A percentile compares a stretch with the other conserved stretches of the same genome.
These are phyloP conservation scores for Philopotamus ludificatus DNA, from an alignment of 1,140 invertebrate genomes.

Conservation along the genomic window DNA sequence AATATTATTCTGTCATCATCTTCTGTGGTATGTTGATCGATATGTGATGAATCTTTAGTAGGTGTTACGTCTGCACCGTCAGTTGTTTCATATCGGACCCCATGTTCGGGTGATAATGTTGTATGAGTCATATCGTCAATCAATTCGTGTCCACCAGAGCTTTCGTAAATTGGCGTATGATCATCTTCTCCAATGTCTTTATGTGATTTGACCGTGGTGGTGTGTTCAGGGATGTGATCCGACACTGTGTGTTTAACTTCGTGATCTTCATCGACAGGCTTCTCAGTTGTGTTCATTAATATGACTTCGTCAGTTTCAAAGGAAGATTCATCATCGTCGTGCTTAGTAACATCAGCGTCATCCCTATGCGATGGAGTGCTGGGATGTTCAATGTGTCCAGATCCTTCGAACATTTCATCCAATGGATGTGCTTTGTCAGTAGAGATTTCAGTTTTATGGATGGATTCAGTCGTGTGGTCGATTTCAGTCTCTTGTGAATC, in stretches of 20 bases:
- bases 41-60: slow-evolving; percentile 2
- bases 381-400: no score
- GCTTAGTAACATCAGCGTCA: background rate
- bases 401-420: no score
- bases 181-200: background rate
- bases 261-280: background rate
- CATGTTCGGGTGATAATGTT: background rate
- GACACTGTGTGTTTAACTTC: background rate
- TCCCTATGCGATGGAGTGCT: background rate
- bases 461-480: no score
- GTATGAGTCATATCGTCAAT: slow-evolving; percentile 1
- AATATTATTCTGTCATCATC: no score
- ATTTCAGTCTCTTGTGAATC: slow-evolving; percentile 17
- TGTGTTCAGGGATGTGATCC: background rate
- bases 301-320: background rate
- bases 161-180: background rate
- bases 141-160: background rate
- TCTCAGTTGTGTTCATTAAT: background rate
- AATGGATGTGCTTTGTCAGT: no score
- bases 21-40: slow-evolving; percentile 23
- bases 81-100: no score
- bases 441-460: no score
- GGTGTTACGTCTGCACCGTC: background rate
- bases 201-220: background rate
- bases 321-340: no score